Conservation (phyloP, 2,888 invertebrate species). For the Plemyria rubiginata region DNA sequence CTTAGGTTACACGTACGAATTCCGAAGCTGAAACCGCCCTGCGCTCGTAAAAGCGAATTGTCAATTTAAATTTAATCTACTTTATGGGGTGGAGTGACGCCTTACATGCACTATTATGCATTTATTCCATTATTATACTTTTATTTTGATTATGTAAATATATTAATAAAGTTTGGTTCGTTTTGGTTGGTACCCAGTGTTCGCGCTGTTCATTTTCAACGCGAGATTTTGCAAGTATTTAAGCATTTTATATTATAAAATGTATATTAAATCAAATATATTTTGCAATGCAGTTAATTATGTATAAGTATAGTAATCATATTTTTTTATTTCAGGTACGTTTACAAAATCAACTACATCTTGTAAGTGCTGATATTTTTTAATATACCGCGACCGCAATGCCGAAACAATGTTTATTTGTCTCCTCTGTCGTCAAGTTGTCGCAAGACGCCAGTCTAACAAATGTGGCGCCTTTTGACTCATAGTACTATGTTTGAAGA, state of each 20-base stretch:
- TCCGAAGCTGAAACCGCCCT: slow-evolving; percentile 49
- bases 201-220: neutral
- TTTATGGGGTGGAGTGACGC: slow-evolving; percentile 66
- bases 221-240: neutral
- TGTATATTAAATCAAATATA: too few relatives aligned
- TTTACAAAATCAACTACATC: too few relatives aligned
- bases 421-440: slow-evolving; percentile 18
- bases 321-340: slow-evolving; percentile 42
- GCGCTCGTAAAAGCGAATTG: slow-evolving; percentile 76
- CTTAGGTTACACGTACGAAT: slow-evolving; percentile 36
- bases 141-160: slow-evolving; percentile 52
- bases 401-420: slow-evolving; percentile 42
- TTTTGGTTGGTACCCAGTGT: too few relatives aligned
- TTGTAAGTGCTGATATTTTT: too few relatives aligned
- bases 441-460: slow-evolving; percentile 43
- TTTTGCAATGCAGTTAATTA: too few relatives aligned
- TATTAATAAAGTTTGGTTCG: slow-evolving; percentile 18
- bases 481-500: slow-evolving; percentile 21
- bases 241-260: too few relatives aligned
- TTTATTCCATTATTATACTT: slow-evolving; percentile 55
- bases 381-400: slow-evolving; percentile 17
- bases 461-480: slow-evolving; percentile 60
- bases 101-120: slow-evolving; percentile 65
- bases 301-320: too few relatives aligned
- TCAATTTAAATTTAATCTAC: slow-evolving; percentile 81